These are phyloP conservation scores for Keiferia lycopersicella DNA, from an alignment of 2,888 invertebrate species.

Conservation along the genomic window DNA sequence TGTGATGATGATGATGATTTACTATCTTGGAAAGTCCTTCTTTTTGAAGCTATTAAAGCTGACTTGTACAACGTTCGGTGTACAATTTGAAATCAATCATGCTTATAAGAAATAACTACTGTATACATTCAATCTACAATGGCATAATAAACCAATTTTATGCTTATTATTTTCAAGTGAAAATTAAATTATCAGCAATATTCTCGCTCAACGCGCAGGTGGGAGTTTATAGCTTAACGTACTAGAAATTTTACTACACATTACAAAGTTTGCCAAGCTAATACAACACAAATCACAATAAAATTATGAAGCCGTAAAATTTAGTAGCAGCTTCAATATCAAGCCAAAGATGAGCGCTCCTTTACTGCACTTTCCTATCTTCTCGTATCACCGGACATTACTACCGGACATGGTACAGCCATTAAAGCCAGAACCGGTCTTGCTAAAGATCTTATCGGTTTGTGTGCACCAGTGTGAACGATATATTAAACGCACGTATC, in stretches of 20 bases:
- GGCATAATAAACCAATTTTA: no score
- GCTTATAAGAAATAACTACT: no score
- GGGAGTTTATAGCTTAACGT: background rate
- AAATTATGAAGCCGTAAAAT: background rate
- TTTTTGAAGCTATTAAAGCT: no score
- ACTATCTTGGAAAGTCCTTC: no score
- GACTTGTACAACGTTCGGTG: no score
- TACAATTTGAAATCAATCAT: no score
- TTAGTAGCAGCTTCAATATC: background rate
- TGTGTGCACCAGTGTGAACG: slow-evolving; percentile 28
- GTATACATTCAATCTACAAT: no score
- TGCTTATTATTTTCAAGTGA: no score
- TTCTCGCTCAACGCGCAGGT: no score
- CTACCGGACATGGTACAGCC: slow-evolving; percentile 12
- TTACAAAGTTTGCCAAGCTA: background rate
- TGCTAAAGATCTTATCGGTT: slow-evolving; percentile 27
- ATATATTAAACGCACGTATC: slow-evolving; percentile 24
- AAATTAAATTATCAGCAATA: no score
- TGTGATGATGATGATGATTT: no score
- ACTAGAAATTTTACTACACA: background rate
- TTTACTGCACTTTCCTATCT: slow-evolving; percentile 16
- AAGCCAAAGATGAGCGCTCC: slow-evolving; percentile 12
- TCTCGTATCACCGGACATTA: slow-evolving; percentile 4
- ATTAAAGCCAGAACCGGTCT: slow-evolving; percentile 26
- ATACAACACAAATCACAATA: background rate